Conservation (phyloP, 2,888 invertebrate genomes). For the Gibbula magus region DNA sequence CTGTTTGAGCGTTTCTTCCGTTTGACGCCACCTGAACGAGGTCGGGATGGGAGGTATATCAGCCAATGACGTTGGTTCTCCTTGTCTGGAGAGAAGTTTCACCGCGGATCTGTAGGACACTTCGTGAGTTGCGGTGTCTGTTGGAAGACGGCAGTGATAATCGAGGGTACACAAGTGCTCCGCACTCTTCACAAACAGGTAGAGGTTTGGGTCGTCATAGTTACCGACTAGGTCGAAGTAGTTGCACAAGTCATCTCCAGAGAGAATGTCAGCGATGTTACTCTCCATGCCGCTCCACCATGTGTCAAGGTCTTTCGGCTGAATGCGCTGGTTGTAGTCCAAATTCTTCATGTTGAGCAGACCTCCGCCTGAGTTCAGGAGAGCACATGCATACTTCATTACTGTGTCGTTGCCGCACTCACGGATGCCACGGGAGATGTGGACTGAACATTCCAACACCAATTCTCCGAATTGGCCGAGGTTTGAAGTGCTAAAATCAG, state of each 20-base stretch:
- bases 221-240: conserved; percentile 65
- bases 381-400: conserved; percentile 58
- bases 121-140: conserved; percentile 65
- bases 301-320: conserved; percentile 60
- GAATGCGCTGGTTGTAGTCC: conserved; percentile 42
- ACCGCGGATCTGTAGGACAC: conserved; percentile 61
- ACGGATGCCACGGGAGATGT: conserved; percentile 52
- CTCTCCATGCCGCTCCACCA: conserved; percentile 69
- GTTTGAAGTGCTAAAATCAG: conserved; percentile 47
- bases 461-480: conserved; percentile 55
- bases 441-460: conserved; percentile 54
- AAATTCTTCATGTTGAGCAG: conserved; percentile 60
- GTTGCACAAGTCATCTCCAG: conserved; percentile 64
- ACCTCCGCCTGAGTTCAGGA: conserved; percentile 64
- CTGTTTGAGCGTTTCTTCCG: conserved; percentile 56
- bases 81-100: conserved; percentile 47
- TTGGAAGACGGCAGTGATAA: conserved; percentile 61
- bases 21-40: conserved; percentile 47
- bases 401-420: conserved; percentile 53
- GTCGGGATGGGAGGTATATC: conserved; percentile 56
- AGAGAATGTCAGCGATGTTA: conserved; percentile 57
- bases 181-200: conserved; percentile 64
- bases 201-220: conserved; percentile 59
- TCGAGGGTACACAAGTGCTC: conserved; percentile 62
- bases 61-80: conserved; percentile 43